Conservation (phyloP, 2,888 invertebrate species). For the Criorhina ranunculi region DNA sequence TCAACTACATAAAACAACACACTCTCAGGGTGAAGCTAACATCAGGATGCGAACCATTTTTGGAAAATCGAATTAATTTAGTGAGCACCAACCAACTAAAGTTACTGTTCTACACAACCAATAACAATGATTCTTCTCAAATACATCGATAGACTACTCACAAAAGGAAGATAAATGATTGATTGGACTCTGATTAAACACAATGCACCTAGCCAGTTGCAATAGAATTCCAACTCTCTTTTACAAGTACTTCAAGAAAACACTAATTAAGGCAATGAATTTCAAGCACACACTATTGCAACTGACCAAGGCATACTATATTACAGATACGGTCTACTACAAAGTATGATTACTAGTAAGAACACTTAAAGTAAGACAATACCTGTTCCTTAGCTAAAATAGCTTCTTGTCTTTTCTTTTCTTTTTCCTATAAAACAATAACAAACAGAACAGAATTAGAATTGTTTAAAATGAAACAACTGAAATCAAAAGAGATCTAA, state of each 20-base stretch:
- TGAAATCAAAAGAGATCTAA: slow-evolving; percentile 25
- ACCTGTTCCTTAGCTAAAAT: slow-evolving; percentile 96
- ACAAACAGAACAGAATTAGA: slow-evolving; percentile 73
- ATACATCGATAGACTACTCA: not conserved
- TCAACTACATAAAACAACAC: not conserved
- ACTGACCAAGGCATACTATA: slow-evolving; percentile 36
- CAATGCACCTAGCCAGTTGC: slow-evolving; percentile 47
- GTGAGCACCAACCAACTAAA: not conserved
- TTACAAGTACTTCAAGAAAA: not conserved
- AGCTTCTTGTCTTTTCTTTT: slow-evolving; percentile 95
- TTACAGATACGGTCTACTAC: slow-evolving; percentile 59
- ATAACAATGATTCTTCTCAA: not conserved
- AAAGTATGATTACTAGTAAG: slow-evolving; percentile 61
- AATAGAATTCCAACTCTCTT: not conserved
- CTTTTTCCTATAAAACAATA: slow-evolving; percentile 90
- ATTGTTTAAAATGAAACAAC: slow-evolving; percentile 48
- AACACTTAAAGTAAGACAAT: slow-evolving; percentile 81
- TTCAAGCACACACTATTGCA: slow-evolving; percentile 29
- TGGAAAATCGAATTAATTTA: not conserved
- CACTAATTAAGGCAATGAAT: not conserved
- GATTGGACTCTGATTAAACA: slow-evolving; percentile 47
- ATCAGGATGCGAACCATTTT: not conserved
- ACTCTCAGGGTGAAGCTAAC: not conserved
- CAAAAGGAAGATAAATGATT: slow-evolving; percentile 26
- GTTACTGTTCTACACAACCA: not conserved